phyloP scores from a whole-genome alignment of 1,140 invertebrate genomes.

The Drosophila ohnishii region DNA sequence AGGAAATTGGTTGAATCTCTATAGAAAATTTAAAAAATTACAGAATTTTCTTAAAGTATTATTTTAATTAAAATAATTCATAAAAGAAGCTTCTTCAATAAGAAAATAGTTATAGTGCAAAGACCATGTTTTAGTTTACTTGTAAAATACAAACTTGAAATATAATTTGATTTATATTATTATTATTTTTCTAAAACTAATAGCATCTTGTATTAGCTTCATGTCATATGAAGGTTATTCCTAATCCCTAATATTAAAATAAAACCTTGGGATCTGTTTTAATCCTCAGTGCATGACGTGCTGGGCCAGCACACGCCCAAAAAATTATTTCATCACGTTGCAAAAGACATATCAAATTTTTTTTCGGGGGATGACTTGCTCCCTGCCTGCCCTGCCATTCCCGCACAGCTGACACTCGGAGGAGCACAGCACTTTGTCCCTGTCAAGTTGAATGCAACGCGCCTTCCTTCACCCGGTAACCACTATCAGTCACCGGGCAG shows the following conservation, averaged over 20 bases:
- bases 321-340: slow-evolving; percentile 53
- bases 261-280: not conserved
- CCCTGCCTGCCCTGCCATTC: not conserved
- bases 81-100: not conserved
- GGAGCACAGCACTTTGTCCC: slow-evolving; percentile 46
- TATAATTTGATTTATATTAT: too few species aligned
- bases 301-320: slow-evolving; percentile 60
- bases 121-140: not conserved
- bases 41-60: not conserved
- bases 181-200: too few species aligned
- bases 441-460: slow-evolving; percentile 63
- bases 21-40: not conserved
- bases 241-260: not conserved
- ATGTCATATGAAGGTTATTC: not conserved
- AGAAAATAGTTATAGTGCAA: not conserved
- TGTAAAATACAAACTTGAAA: not conserved
- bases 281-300: slow-evolving; percentile 27
- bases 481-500: slow-evolving; percentile 28
- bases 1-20: too few species aligned
- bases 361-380: slow-evolving; percentile 51
- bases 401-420: slow-evolving; percentile 50
- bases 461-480: slow-evolving; percentile 12
- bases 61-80: too few species aligned
- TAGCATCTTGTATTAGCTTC: too few species aligned
- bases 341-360: slow-evolving; percentile 63